Evolutionary conservation across 1,140 invertebrate species (phyloP), one percentile per base, ranked within the genome.

Genomic region (Drosophila ercepeae): DNA sequence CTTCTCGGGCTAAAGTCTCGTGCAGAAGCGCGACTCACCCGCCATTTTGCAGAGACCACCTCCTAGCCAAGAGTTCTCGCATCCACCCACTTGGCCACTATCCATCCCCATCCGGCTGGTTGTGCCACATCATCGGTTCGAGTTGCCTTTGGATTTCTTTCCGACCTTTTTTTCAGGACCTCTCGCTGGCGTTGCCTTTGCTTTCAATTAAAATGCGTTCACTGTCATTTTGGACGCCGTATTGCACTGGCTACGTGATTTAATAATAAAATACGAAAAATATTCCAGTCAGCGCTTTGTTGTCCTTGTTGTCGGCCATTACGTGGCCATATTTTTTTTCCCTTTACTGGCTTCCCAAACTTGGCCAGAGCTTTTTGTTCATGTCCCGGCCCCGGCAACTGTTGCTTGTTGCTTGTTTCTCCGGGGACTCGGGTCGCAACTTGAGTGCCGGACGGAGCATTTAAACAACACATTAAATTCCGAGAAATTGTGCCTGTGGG

Each of bases 201-300:
- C 82, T 65, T 88, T 88, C 82, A 88, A 88, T 88, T 88, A 88
- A 88, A 88, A 88, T 88, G 82, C 82, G 82, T 88, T 88, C 78
- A 77, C 74, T 88, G 82, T 88, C 82, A 88, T 88, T 88, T 88
- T 88, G 82, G 76, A 82, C 74, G 82, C 82, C 82, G 83, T 88
- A 88, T 88, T 88, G 82, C 83, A 89, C 64, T 89, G 44, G 77
- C 83, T 88, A 88, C 82, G 82, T 88, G 82, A 88, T 88, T 88
- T 88, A 88, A 88, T 88, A 88, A 86, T 86, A 86, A 77, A 86
- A 84, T 75, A 72, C 71, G 60, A 72, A 63, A 68, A 77, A 86
- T 88, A 86, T 86, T 82, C 68, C 82, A 82, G 81, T 73, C 77
- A 79, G 77, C 76, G 69, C 57, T 73, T 77, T 78, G 81, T 83